Conservation (phyloP, 2,113 vertebrate genomes). For the Protobothrops mucrosquamatus region DNA sequence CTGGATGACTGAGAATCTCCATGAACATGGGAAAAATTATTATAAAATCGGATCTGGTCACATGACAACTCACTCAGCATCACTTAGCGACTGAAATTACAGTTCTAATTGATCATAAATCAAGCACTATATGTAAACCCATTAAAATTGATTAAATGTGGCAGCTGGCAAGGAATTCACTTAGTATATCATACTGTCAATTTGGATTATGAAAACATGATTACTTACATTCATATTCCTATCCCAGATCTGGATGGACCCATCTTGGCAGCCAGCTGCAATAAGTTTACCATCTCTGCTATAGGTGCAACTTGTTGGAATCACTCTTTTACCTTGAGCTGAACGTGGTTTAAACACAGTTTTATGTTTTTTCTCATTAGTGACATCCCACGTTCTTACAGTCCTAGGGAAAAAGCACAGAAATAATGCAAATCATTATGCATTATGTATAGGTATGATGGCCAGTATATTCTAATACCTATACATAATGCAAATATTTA, state of each 20-base stretch:
- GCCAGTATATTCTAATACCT: neutral
- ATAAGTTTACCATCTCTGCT: conserved; percentile 92
- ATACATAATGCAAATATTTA: neutral
- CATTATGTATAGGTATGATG: neutral
- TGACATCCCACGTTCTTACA: conserved; percentile 93
- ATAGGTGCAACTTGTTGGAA: conserved; percentile 89
- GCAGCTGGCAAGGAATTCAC: neutral
- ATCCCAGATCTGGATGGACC: conserved; percentile 98
- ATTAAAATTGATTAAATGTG: neutral
- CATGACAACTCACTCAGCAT: neutral
- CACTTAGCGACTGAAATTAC: neutral
- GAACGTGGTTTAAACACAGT: conserved; percentile 90
- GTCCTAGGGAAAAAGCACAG: conserved; percentile 73
- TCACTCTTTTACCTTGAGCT: conserved; percentile 88
- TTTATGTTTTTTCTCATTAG: conserved; percentile 91
- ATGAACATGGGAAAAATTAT: neutral
- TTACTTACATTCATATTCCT: conserved; percentile 89
- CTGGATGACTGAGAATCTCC: too few species aligned
- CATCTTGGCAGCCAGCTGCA: conserved; percentile 93
- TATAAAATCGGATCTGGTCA: neutral
- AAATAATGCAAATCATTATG: neutral
- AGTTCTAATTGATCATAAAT: neutral
- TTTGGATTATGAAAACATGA: neutral
- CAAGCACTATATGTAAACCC: neutral
- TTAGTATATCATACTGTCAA: neutral